Evolutionary conservation across 1,140 invertebrate genomes (phyloP).

Genomic region (Mamestra configurata): DNA sequence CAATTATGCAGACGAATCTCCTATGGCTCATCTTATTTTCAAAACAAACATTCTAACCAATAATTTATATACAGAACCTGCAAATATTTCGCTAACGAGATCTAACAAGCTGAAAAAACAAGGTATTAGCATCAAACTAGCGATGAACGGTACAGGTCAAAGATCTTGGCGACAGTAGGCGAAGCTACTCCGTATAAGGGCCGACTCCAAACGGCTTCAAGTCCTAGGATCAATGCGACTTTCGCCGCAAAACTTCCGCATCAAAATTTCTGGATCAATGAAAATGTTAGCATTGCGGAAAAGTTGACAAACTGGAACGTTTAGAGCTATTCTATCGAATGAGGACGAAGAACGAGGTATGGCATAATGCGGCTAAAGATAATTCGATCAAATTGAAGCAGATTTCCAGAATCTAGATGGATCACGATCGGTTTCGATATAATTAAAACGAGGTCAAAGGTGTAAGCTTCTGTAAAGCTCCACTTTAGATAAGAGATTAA

Average conservation of each 20-base stretch:
- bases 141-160: conserved; percentile 50
- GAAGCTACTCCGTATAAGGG: conserved; percentile 44
- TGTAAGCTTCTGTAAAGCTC: conserved; percentile 24
- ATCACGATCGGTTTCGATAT: background rate
- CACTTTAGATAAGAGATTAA: conserved; percentile 8
- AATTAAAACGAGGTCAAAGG: conserved; percentile 23
- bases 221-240: conserved; percentile 53
- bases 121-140: conserved; percentile 31
- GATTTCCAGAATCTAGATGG: background rate
- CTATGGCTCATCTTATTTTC: background rate
- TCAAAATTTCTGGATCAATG: background rate
- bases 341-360: too few relatives aligned
- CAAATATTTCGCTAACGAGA: conserved; percentile 45
- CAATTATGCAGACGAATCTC: background rate
- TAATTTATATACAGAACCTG: conserved; percentile 5
- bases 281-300: background rate
- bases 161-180: conserved; percentile 50
- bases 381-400: background rate
- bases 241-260: conserved; percentile 47
- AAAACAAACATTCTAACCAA: background rate
- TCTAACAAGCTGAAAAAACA: conserved; percentile 43
- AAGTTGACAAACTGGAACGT: background rate
- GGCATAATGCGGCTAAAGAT: background rate
- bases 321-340: too few relatives aligned
- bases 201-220: conserved; percentile 52